Evolutionary conservation across 2,113 vertebrate species (phyloP).

Genomic region (Ariopsis seemanni): DNA sequence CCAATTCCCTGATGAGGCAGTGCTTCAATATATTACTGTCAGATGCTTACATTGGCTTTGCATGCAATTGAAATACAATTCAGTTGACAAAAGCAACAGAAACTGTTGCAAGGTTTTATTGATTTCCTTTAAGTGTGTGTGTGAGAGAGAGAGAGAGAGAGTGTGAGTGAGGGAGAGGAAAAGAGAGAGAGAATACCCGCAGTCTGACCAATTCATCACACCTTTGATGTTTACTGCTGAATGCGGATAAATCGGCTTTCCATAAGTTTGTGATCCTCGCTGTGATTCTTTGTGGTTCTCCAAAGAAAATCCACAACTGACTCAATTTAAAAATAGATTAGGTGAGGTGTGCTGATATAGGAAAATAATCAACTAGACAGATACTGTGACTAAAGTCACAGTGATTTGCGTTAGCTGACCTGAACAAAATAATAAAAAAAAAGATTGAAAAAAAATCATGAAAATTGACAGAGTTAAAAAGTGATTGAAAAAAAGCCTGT

Average conservation of each 20-base stretch:
- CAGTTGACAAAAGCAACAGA: background rate
- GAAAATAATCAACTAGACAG: background rate
- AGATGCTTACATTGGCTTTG: slow-evolving; percentile 23
- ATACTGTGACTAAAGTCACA: too few relatives aligned
- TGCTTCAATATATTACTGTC: slow-evolving; percentile 14
- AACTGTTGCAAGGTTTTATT: background rate
- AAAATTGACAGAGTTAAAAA: too few relatives aligned
- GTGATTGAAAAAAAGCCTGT: too few relatives aligned
- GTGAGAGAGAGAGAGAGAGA: background rate
- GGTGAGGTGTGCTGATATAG: background rate
- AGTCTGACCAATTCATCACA: slow-evolving; percentile 30
- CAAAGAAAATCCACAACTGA: background rate
- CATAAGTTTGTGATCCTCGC: slow-evolving; percentile 17
- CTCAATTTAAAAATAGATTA: background rate
- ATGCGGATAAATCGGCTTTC: slow-evolving; percentile 39
- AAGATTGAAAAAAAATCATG: too few relatives aligned
- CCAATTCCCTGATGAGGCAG: background rate
- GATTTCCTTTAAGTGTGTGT: background rate
- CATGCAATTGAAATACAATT: slow-evolving; percentile 47
- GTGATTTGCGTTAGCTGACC: too few relatives aligned
- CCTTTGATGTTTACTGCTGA: slow-evolving; percentile 43
- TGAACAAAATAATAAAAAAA: too few relatives aligned
- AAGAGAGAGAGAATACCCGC: background rate
- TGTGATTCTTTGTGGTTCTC: background rate
- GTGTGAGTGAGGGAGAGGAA: background rate